Evolutionary conservation across 2,888 invertebrate genomes (phyloP).

Genomic region (Dynastes maya): DNA sequence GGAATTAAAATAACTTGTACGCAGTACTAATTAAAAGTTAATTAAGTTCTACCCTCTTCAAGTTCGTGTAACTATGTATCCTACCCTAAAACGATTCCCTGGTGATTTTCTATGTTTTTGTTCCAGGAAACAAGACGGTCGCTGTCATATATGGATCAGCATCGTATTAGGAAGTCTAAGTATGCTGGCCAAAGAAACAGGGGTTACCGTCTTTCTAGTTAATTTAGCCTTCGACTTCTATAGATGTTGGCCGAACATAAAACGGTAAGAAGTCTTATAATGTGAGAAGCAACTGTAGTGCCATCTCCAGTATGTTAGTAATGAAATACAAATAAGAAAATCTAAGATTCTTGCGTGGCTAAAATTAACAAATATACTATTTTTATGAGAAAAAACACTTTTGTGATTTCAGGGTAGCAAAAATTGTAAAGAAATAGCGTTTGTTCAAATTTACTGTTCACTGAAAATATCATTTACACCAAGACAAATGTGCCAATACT

Average conservation of each 20-base stretch:
- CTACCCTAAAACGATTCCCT: too few species aligned
- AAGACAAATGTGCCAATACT: too few species aligned
- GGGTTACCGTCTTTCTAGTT: conserved; percentile 85
- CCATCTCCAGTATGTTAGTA: too few species aligned
- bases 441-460: too few species aligned
- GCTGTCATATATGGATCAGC: conserved; percentile 77
- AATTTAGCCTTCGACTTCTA: conserved; percentile 86
- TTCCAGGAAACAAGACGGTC: conserved; percentile 68
- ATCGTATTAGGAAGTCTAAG: conserved; percentile 82
- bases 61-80: too few species aligned
- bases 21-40: background rate
- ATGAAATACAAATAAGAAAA: too few species aligned
- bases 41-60: background rate
- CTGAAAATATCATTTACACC: too few species aligned
- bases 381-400: too few species aligned
- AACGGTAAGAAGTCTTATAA: conserved; percentile 72
- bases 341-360: too few species aligned
- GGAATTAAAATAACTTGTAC: conserved; percentile 6
- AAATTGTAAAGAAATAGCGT: too few species aligned
- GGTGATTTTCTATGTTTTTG: conserved; percentile 48
- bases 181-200: conserved; percentile 92
- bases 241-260: conserved; percentile 80
- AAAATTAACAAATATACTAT: too few species aligned
- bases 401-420: too few species aligned
- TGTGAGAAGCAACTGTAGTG: conserved; percentile 1